Base-by-base conservation (phyloP, 2,113 vertebrate species). In the Pantherophis guttatus region DNA sequence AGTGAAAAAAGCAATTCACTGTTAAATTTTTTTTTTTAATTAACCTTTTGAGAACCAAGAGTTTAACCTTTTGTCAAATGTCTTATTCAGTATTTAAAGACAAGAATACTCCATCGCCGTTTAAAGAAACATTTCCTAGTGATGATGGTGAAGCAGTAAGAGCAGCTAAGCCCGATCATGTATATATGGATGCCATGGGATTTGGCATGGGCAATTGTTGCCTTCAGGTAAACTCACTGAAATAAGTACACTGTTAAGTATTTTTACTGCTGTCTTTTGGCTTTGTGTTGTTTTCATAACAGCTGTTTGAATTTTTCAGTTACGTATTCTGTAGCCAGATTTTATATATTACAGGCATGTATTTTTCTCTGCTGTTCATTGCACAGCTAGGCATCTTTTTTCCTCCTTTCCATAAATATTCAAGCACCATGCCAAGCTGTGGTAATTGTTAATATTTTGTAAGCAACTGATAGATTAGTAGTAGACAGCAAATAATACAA, bases 121-220 rank as follows among this genome's bases (percentile, higher is more conserved):
- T 99, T 94, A 96, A 98, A 57, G 99, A 99, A 97, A 95, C 91
- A 0, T 99, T 99, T 97, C 98, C 98, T 9, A 98, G 98, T 92
- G 98, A 99, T 26, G 98, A 99, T 2, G 98, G 98, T 5, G 99
- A 99, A 95, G 98, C 98, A 0, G 97, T 97, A 8, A 97, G 96
- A 91, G 99, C 98, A 0, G 97, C 98, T 19, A 97, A 99, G 26
- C 98, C 98, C 0, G 98, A 99, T 94, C 98, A 99, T 50, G 99
- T 99, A 95, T 99, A 99, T 95, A 99, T 99, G 99, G 99, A 99
- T 48, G 98, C 98, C 95, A 99, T 99, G 99, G 99, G 99, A 15
- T 99, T 99, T 87, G 99, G 99, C 94, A 99, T 99, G 99, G 99
- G 99, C 93, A 99, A 99, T 96, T 99, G 99, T 94, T 99, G 99